Evolutionary conservation across 2,888 invertebrate species (phyloP).

Genomic region (Miltochrista miniata): DNA sequence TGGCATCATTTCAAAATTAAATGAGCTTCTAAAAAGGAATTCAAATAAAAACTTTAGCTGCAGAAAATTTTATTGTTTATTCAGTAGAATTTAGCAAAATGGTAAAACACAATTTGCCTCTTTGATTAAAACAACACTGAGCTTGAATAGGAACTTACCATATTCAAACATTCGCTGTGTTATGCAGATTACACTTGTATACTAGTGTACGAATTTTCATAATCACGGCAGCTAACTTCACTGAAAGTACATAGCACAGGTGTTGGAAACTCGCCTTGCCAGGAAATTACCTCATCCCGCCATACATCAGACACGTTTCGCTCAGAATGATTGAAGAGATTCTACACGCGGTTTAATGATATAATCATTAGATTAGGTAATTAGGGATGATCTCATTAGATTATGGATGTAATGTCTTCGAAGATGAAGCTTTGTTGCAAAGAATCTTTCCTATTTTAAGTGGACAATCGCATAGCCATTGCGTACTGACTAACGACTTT

Average conservation of each 20-base stretch:
- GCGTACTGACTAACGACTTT: too few species aligned
- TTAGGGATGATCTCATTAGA: too few species aligned
- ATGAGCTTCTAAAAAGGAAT: too few species aligned
- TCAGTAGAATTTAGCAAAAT: not conserved
- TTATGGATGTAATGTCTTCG: too few species aligned
- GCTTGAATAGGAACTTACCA: constrained; percentile 26
- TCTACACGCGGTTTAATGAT: constrained; percentile 6
- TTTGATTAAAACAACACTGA: constrained; percentile 30
- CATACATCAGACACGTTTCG: constrained; percentile 27
- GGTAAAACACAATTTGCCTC: constrained; percentile 21
- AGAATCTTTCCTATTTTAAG: too few species aligned
- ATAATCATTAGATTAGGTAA: constrained; percentile 1
- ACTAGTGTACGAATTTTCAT: constrained; percentile 34
- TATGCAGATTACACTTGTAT: constrained; percentile 38
- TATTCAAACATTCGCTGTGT: constrained; percentile 33
- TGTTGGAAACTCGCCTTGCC: constrained; percentile 38
- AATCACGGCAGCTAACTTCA: constrained; percentile 38
- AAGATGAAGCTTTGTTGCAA: too few species aligned
- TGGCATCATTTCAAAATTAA: too few species aligned
- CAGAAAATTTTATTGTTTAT: constrained; percentile 9
- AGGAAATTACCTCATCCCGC: constrained; percentile 35
- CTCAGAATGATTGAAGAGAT: constrained; percentile 31
- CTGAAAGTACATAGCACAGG: constrained; percentile 38
- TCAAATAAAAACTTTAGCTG: not conserved
- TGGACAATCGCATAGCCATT: too few species aligned